Evolutionary conservation across 2,888 invertebrate species (phyloP).

Genomic region (Dusona sp.): DNA sequence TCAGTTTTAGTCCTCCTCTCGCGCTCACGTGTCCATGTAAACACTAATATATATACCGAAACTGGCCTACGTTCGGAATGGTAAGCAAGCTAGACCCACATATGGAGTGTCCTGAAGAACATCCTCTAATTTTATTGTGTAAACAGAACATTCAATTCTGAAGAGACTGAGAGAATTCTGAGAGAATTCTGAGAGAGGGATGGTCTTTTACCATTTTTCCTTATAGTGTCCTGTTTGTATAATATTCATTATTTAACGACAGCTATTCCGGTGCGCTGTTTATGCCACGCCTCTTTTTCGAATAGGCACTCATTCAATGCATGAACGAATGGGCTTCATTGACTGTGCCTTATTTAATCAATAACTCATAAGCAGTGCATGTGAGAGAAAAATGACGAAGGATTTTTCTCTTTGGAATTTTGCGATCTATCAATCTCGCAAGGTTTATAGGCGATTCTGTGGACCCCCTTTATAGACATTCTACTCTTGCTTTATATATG

Average conservation of each 20-base stretch:
- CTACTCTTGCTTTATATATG: neutral
- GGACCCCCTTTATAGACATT: slow-evolving; percentile 1
- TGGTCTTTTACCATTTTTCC: neutral
- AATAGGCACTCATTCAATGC: too few relatives aligned
- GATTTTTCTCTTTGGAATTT: neutral
- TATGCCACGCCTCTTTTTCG: neutral
- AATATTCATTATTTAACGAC: neutral
- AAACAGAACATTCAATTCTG: neutral
- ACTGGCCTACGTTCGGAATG: slow-evolving; percentile 31
- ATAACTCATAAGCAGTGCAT: neutral
- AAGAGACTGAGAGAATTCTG: too few relatives aligned
- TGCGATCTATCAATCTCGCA: neutral
- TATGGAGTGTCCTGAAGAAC: slow-evolving; percentile 13
- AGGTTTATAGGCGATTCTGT: neutral
- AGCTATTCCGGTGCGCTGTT: neutral
- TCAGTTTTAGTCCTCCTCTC: slow-evolving; percentile 57
- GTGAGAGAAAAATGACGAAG: neutral
- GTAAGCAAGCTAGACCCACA: slow-evolving; percentile 36
- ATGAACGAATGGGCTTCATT: too few relatives aligned
- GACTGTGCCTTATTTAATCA: neutral
- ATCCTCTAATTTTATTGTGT: neutral
- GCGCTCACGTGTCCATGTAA: neutral
- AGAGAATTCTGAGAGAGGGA: too few relatives aligned
- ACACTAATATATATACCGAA: neutral
- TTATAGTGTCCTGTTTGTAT: neutral